These are phyloP conservation scores for Xylota segnis DNA, from an alignment of 2,888 invertebrate genomes.

Conservation along the genomic window DNA sequence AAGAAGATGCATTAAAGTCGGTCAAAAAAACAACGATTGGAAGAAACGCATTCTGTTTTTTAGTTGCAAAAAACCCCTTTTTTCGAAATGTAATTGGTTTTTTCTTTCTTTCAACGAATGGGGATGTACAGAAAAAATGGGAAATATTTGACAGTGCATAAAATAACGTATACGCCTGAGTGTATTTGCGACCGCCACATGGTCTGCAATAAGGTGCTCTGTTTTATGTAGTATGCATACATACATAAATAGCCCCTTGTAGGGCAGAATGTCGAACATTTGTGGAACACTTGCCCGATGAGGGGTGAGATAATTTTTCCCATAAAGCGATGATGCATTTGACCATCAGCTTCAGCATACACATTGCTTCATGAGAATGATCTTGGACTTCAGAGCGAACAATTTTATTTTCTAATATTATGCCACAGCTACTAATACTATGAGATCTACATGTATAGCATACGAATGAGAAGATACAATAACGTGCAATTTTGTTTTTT, in stretches of 20 bases:
- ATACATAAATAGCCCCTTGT: not conserved
- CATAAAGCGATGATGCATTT: conserved; percentile 40
- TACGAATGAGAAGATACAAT: not conserved
- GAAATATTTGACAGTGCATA: not conserved
- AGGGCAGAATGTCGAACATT: conserved; percentile 11
- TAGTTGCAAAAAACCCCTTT: not conserved
- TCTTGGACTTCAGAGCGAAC: conserved; percentile 54
- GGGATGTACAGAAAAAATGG: not conserved
- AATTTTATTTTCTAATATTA: conserved; percentile 28
- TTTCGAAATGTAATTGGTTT: not conserved
- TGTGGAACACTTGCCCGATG: conserved; percentile 23
- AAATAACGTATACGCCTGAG: conserved; percentile 43
- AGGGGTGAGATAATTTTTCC: conserved; percentile 39
- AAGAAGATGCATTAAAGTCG: not conserved
- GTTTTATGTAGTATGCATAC: not conserved
- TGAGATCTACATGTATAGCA: not conserved
- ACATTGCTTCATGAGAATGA: conserved; percentile 52
- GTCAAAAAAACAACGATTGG: not conserved
- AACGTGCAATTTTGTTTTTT: not conserved
- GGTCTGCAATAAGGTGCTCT: conserved; percentile 17
- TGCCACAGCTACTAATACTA: not conserved
- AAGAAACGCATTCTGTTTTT: conserved; percentile 6
- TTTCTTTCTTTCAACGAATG: not conserved
- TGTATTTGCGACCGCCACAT: conserved; percentile 10
- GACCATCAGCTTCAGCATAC: conserved; percentile 30